Base-by-base conservation (phyloP, 2,797 vertebrate species). In the Triplophysa bombifrons region DNA sequence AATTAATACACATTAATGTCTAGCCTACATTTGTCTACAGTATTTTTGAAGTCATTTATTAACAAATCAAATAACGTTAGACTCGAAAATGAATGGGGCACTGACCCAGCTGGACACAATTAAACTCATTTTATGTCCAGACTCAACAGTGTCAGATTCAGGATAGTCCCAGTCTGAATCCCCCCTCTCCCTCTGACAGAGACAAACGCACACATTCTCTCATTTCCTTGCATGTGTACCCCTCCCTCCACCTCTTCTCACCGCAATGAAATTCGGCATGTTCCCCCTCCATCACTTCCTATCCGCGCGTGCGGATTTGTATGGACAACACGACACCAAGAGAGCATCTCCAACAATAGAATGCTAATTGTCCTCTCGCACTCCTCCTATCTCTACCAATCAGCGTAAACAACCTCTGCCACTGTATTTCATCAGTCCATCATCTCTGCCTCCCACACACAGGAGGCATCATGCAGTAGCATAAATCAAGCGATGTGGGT, bases 401-500 rank as follows among this genome's bases (percentile, higher is more conserved):
- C 53, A 51, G 46, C 60, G 87, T 88, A 91, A 91, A 92, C 89
- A 91, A 88, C 86, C 89, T 84, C 82, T 80, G 88, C 84, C 84
- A 85, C 73, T 85, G 88, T 81, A 51, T 87, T 85, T 86, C 84
- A 74, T 86, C 87, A 88, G 67, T 66, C 75, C 25, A 74, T 81
- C 82, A 78, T 82, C 78, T 77, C 80, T 86, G 72, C 84, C 75
- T 78, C 80, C 72, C 84, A 81, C 75, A 67, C 74, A 81, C 80
- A 74, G 81, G 75, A 74, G 81, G 75, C 76, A 84, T 80, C 92
- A 92, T 91, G 90, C 91, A 91, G 89, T 91, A 92, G 91, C 91
- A 93, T 93, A 93, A 93, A 93, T 94, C 93, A 93, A 85, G 81
- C 76, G 85, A 88, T 87, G 86, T 84, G 80, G 86, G 87, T 76